Evolutionary conservation across 64 coral and sea anemone genomes (phyloP).

Genomic region (Dendronephthya gigantea): DNA sequence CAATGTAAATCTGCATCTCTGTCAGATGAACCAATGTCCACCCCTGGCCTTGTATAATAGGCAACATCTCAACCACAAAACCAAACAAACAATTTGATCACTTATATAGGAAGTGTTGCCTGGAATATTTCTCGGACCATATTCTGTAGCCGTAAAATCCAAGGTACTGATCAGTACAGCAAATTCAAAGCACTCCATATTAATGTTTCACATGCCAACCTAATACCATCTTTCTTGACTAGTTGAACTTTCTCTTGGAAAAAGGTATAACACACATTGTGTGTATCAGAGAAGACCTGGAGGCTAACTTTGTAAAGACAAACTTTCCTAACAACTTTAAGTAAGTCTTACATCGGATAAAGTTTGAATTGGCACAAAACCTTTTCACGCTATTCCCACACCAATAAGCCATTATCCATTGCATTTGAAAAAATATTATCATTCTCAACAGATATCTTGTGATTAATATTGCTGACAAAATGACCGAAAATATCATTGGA

Average conservation of each 20-base stretch:
- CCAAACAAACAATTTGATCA: neutral
- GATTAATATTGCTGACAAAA: slow-evolving; percentile 72
- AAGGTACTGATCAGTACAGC: neutral
- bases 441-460: slow-evolving; percentile 70
- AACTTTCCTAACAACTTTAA: slow-evolving; percentile 86
- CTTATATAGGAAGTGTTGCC: neutral
- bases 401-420: too few species aligned
- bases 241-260: slow-evolving; percentile 64
- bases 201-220: neutral
- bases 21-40: too few species aligned
- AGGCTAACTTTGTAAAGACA: slow-evolving; percentile 92
- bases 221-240: neutral
- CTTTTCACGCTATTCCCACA: too few species aligned
- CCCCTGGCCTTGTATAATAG: too few species aligned
- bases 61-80: too few species aligned
- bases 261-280: slow-evolving; percentile 80
- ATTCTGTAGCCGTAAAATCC: neutral
- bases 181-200: neutral
- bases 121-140: neutral
- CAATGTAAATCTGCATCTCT: too few species aligned
- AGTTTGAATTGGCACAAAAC: too few species aligned
- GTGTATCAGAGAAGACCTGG: slow-evolving; percentile 89
- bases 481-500: slow-evolving; percentile 95
- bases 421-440: neutral
- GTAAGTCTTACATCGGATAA: slow-evolving; percentile 32